These are phyloP conservation scores for Chelmon rostratus DNA, from an alignment of 2,797 vertebrate species.

Conservation along the genomic window DNA sequence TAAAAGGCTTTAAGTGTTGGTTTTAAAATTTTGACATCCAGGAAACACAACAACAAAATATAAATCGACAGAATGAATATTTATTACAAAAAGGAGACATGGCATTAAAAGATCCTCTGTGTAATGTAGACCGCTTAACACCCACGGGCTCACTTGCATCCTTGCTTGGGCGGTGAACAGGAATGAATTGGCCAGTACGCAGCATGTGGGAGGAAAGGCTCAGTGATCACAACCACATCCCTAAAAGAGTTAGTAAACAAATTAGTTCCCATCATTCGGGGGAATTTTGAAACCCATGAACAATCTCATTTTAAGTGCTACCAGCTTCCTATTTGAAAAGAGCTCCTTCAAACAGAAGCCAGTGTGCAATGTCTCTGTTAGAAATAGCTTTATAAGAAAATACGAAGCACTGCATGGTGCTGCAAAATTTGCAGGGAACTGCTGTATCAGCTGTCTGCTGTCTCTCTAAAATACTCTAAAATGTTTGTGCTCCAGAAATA, in stretches of 20 bases:
- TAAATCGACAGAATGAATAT: not conserved
- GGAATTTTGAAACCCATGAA: not conserved
- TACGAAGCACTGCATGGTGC: not conserved
- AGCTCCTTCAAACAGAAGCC: not conserved
- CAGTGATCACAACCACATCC: not conserved
- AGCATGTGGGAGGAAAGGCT: slow-evolving; percentile 6
- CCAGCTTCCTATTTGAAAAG: slow-evolving; percentile 8
- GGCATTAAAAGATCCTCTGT: not conserved
- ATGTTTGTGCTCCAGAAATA: not conserved
- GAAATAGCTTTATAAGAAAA: not conserved
- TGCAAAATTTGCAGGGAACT: not conserved
- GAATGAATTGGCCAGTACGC: too few species aligned
- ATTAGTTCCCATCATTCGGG: slow-evolving; percentile 28
- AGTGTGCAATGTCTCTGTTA: not conserved
- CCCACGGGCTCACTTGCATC: not conserved
- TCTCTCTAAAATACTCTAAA: not conserved
- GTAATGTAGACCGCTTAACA: not conserved
- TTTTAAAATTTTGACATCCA: not conserved
- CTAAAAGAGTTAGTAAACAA: slow-evolving; percentile 19
- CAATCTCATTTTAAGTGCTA: not conserved
- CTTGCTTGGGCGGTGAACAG: not conserved
- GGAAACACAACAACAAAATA: not conserved
- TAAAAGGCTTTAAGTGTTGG: not conserved
- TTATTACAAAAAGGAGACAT: not conserved
- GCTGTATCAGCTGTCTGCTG: not conserved